Conservation (phyloP, 2,888 invertebrate species). For the Idaea straminata region DNA sequence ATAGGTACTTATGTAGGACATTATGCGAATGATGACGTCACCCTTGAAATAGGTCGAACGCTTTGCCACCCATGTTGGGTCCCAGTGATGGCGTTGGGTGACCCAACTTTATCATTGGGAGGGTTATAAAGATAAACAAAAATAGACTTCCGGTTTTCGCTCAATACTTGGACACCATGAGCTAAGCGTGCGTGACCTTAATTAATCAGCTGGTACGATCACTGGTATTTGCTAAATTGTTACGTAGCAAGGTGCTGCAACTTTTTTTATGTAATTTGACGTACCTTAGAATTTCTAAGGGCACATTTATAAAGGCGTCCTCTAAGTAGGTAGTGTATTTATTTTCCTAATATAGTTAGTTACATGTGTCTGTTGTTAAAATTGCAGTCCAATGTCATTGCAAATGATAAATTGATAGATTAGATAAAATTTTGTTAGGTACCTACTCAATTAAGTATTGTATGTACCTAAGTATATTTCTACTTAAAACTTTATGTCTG, state of each 20-base stretch:
- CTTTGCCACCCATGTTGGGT: background rate
- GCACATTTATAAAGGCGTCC: too few species aligned
- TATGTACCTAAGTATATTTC: background rate
- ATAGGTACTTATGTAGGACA: background rate
- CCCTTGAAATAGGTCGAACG: constrained; percentile 20
- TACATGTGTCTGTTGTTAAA: too few species aligned
- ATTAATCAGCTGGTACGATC: background rate
- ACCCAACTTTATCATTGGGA: background rate
- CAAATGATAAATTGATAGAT: too few species aligned
- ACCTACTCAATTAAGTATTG: background rate
- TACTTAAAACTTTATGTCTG: too few species aligned
- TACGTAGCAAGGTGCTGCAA: background rate
- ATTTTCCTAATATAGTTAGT: too few species aligned
- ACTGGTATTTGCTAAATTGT: background rate
- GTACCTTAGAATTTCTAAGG: too few species aligned
- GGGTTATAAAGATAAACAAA: background rate
- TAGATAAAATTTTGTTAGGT: background rate
- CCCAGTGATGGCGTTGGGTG: background rate
- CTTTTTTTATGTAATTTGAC: background rate
- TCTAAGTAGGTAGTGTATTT: too few species aligned
- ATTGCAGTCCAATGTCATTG: too few species aligned
- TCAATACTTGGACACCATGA: background rate
- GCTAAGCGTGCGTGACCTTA: background rate
- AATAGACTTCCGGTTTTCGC: background rate
- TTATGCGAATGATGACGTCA: constrained; percentile 18